Base-by-base conservation (phyloP, 64 coral and sea anemone genomes). In the Montipora efflorescens region DNA sequence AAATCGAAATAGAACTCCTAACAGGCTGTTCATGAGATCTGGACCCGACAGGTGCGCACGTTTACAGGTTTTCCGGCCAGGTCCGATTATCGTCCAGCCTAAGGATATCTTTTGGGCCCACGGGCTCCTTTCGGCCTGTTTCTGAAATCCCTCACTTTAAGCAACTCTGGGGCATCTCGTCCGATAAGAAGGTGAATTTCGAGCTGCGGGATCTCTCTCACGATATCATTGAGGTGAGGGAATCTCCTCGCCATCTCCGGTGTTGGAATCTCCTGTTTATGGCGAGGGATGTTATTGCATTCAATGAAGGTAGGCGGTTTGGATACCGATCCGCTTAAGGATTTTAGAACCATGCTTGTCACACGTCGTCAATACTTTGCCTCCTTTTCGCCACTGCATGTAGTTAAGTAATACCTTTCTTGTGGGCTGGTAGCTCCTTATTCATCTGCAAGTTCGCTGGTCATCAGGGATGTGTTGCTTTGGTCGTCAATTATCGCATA, bases 401-500 rank as follows among this genome's bases (percentile, higher is more conserved):
- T 84, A 16, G 81, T 28, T 4, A 84, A 25, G 67, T 71, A 91
- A 44, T 91, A 91, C 47, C 81, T 81, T 20, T 91, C 89, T 36
- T 10, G 9, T 21, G 89, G 89, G 19, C 89, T 64, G 62, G 18
- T 1, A 9, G 75, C 78, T 13, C 78, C 77, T 4, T 73, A 64
- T 3, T 72, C 77, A 16, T 91, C 61, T 5, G 89, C 77, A 6
- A 91, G 89, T 47, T 91, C 89, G 44, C 77, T 91, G 77, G 59
- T 91, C 0, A 91, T 81, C 59, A 91, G 76, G 2, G 77, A 70
- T 0, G 20, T 43, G 45, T 91, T 91, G 74, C 89, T 91, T 12
- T 91, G 89, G 16, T 91, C 78, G 21, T 91, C 77, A 7, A 91
- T 68, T 5, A 91, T 81, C 10, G 89, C 66, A 22, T 91, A 91